Evolutionary conservation across 1,140 invertebrate genomes (phyloP).

Genomic region (Proctacanthus coquilletti): DNA sequence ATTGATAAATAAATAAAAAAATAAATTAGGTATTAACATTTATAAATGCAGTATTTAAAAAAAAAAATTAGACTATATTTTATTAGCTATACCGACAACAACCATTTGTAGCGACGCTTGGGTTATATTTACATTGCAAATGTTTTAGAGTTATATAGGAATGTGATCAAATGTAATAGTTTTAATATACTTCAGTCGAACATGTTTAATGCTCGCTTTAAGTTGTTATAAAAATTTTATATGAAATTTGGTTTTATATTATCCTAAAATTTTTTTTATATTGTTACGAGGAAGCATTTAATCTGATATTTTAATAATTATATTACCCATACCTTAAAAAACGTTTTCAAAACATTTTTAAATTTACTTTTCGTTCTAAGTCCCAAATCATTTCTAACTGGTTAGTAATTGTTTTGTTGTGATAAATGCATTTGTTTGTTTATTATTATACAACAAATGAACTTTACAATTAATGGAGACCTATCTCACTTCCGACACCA

Average conservation of each 20-base stretch:
- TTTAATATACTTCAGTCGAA: constrained; percentile 20
- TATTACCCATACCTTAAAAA: background rate
- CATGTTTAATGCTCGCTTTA: constrained; percentile 3
- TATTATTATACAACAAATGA: too few relatives aligned
- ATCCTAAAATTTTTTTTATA: background rate
- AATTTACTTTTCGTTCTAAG: background rate
- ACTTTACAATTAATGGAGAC: too few relatives aligned
- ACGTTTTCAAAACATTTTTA: background rate
- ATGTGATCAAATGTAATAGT: constrained; percentile 3
- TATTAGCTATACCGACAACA: constrained; percentile 3
- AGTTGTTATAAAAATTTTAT: background rate
- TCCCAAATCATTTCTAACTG: background rate
- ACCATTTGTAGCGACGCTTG: too few relatives aligned
- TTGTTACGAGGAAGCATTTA: background rate
- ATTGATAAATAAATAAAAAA: background rate
- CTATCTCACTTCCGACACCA: too few relatives aligned
- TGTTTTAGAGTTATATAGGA: too few relatives aligned
- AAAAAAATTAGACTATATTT: constrained; percentile 19
- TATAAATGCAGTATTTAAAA: constrained; percentile 5
- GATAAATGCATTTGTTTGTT: too few relatives aligned
- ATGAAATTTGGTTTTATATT: background rate
- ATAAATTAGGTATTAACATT: background rate
- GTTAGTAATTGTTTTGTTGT: too few relatives aligned
- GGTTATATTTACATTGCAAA: too few relatives aligned
- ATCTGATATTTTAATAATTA: background rate